Evolutionary conservation across 2,113 vertebrate genomes (phyloP), one percentile per base, ranked within the genome.

Genomic region (Corythornis vintsioides): DNA sequence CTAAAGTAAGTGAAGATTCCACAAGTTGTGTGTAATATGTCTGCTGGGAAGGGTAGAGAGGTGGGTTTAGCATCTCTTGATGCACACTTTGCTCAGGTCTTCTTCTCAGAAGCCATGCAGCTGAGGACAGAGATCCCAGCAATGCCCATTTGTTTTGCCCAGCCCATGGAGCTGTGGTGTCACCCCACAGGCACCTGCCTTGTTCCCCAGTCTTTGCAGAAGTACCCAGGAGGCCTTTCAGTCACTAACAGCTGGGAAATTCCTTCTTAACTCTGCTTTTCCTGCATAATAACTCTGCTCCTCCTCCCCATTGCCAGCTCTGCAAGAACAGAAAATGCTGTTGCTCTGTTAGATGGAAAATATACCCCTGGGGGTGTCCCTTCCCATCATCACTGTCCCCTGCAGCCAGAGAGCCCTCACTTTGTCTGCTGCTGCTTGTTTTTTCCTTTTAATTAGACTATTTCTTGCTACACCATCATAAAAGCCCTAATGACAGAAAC

Each of bases 11-110:
- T 71, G 88, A 15, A 45, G 55, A n/a, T 5, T 3, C 1, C 7
- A 7, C 2, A 8, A 50, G 8, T 0, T 60, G 9, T 35, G 8
- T 14, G 56, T 38, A 1, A 7, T 8, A 1, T 7, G 13, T 2
- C 8, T 33, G 35, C 76, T 24, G 42, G 67, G 14, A 28, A 19
- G 2, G 4, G 21, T 9, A 8, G 50, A 25, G 5, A 60, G 40
- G 24, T 11, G 28, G 83, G 1, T 74, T 63, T 53, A 13, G 31
- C 22, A 57, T n/a, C 38, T 47, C 31, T 19, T 5, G 3, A 16
- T 69, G 81, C 25, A 63, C n/a, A 7, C 64, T 86, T 67, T 74
- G 52, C 71, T 67, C 38, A 10, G 1, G 9, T 71, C 16, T 67
- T 47, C 63, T 21, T 33, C 31, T 50, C 50, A 17, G 53, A 24